Conservation (phyloP, 1,140 invertebrate species). For the Colletes gigas region DNA sequence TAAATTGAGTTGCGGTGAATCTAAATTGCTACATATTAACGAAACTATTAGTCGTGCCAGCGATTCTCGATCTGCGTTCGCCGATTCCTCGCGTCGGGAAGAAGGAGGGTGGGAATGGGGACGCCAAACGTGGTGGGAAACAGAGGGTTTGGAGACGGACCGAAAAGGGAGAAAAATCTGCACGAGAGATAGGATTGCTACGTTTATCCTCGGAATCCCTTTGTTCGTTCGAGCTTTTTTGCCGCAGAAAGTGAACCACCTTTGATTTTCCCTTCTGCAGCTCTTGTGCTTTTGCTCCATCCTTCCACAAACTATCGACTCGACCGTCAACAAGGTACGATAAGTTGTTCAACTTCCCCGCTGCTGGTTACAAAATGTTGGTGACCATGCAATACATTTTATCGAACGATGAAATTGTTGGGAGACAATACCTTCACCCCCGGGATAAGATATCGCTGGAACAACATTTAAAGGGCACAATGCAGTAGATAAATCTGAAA, state of each 20-base stretch:
- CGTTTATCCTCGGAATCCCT: conserved; percentile 8
- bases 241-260: neutral
- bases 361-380: too few species aligned
- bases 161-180: conserved; percentile 4
- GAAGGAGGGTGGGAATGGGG: neutral
- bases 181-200: neutral
- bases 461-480: neutral
- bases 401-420: too few species aligned
- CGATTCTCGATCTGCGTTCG: neutral
- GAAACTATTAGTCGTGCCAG: neutral
- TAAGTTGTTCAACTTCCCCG: too few species aligned
- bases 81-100: neutral
- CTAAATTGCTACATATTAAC: conserved; percentile 47
- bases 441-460: too few species aligned
- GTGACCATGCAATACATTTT: too few species aligned
- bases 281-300: neutral
- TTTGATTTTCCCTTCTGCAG: neutral
- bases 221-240: conserved; percentile 7
- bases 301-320: neutral
- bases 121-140: neutral
- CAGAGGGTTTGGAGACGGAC: neutral
- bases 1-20: conserved; percentile 60
- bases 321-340: too few species aligned
- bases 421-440: too few species aligned
- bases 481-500: neutral